These are phyloP conservation scores for Anagrus nilaparvatae DNA, from an alignment of 1,140 invertebrate genomes.

Conservation along the genomic window DNA sequence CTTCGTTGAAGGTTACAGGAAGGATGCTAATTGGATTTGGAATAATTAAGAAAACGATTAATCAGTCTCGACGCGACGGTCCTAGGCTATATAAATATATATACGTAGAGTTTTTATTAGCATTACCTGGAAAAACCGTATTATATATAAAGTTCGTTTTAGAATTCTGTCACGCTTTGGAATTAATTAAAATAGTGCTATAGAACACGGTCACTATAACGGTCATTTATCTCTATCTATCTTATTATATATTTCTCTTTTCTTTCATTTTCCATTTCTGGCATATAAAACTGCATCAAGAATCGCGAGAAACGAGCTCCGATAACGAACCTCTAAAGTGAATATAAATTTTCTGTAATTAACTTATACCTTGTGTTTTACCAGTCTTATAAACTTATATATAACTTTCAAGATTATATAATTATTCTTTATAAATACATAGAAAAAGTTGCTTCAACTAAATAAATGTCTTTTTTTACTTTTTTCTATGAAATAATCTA, in stretches of 20 bases:
- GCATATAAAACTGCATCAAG: slow-evolving; percentile 1
- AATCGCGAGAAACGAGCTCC: slow-evolving; percentile 3
- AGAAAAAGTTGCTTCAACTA: no score
- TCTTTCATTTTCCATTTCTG: neutral
- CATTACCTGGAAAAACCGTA: neutral
- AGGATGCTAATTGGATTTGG: slow-evolving; percentile 8
- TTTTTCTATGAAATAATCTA: no score
- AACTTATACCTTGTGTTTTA: slow-evolving; percentile 18
- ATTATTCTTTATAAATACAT: no score
- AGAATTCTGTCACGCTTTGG: slow-evolving; percentile 7
- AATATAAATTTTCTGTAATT: slow-evolving; percentile 20
- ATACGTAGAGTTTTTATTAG: neutral
- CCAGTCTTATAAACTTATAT: slow-evolving; percentile 10
- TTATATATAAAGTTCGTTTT: neutral
- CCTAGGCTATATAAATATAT: neutral
- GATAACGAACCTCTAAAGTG: slow-evolving; percentile 16
- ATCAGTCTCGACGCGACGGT: neutral
- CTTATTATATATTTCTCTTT: neutral
- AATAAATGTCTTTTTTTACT: no score
- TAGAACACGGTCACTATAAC: slow-evolving; percentile 7
- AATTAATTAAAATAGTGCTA: slow-evolving; percentile 17
- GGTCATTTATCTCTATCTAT: neutral
- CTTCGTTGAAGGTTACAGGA: no score
- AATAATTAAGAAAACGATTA: slow-evolving; percentile 9
- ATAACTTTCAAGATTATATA: no score